Evolutionary conservation across 2,113 vertebrate species (phyloP), one percentile per base, ranked within the genome.

Genomic region (Pseudorasbora parva): DNA sequence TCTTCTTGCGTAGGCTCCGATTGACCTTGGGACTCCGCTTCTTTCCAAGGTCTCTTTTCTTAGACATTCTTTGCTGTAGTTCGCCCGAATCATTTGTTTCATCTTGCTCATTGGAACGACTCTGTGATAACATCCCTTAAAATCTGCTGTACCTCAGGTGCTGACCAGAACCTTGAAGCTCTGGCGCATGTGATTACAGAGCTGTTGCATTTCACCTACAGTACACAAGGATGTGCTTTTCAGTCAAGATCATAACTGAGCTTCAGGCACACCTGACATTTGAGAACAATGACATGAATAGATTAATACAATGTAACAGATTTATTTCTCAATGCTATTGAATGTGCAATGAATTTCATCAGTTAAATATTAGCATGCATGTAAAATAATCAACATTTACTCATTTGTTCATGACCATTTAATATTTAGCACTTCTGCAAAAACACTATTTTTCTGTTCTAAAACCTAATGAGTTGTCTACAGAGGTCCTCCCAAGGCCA

Each of bases 61-160:
- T 87, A 76, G 93, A 89, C 41, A 91, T 90, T 82, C 87, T 90
- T 77, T 88, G 88, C 59, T 91, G 89, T 90, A 90, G 86, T 11
- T 82, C 73, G 83, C 91, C 83, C 56, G 90, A 88, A 85, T 89
- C 91, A 78, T 90, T 73, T 66, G 88, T 85, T 89, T 93, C 94
- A 90, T 94, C 94, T 88, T 93, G 88, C 89, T 91, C 93, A 93
- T 93, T 91, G 85, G 88, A 75, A 89, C 90, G 93, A 90, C 90
- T 94, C 94, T 92, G 94, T 92, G 92, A 81, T 90, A 96, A 94
- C 96, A 96, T 95, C 74, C 89, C 89, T 88, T 82, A 82, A 59
- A 81, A 85, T 37, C 27, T 69, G 83, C 66, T 45, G 72, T 75
- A 60, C 66, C 60, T 88, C 81, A 88, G 82, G 72, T 85, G 85